Evolutionary conservation across 2,797 vertebrate genomes (phyloP).

Genomic region (Malacoctenus gilli): DNA sequence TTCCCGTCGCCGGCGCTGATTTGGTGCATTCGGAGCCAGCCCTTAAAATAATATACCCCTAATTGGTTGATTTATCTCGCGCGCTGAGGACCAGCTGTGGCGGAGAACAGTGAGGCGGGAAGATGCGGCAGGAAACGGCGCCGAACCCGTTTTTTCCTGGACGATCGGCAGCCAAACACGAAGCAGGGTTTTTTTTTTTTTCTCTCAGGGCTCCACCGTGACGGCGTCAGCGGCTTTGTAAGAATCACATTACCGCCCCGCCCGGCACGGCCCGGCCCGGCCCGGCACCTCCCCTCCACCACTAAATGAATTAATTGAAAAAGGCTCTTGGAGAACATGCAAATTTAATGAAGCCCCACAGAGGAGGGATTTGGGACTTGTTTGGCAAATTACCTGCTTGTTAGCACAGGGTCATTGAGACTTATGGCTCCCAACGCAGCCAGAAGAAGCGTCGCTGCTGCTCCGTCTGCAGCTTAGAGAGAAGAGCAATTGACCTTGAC

Average conservation of each 20-base stretch:
- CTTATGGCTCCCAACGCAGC: constrained; percentile 53
- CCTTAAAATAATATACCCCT: constrained; percentile 70
- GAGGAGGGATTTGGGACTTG: constrained; percentile 75
- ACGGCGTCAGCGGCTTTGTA: constrained; percentile 30
- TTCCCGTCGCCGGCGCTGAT: constrained; percentile 51
- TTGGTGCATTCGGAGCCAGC: constrained; percentile 61
- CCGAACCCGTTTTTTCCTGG: background rate
- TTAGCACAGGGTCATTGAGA: constrained; percentile 71
- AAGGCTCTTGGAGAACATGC: constrained; percentile 70
- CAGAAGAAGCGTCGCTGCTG: constrained; percentile 45
- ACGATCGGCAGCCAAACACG: constrained; percentile 14
- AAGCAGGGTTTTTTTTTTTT: background rate
- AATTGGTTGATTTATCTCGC: constrained; percentile 75
- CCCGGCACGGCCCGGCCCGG: too few relatives aligned
- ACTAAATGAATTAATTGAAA: constrained; percentile 71
- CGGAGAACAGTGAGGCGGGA: constrained; percentile 18
- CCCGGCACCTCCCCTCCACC: too few relatives aligned
- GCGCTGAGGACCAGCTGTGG: constrained; percentile 72
- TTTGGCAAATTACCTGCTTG: constrained; percentile 81
- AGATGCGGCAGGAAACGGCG: constrained; percentile 12
- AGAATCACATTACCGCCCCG: constrained; percentile 39
- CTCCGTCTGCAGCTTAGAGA: constrained; percentile 44
- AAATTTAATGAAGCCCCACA: constrained; percentile 77
- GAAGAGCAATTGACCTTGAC: constrained; percentile 69
- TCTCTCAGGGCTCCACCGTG: constrained; percentile 9